These are phyloP conservation scores for Sphyrna mokarran DNA, from an alignment of 2,113 vertebrate species.

Conservation along the genomic window DNA sequence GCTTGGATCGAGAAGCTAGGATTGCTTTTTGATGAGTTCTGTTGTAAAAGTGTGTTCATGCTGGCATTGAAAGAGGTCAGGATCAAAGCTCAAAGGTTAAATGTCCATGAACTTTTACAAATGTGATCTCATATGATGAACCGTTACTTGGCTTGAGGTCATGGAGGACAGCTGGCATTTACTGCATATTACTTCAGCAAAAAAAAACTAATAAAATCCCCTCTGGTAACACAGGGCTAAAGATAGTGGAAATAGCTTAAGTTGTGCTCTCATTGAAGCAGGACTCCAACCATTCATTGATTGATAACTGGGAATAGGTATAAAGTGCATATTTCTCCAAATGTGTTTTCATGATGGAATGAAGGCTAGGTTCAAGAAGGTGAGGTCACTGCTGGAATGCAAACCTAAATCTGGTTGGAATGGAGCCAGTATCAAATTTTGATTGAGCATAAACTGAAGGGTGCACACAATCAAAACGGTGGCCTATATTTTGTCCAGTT, in stretches of 20 bases:
- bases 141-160: not conserved
- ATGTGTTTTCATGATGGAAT: not conserved
- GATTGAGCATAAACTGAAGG: not conserved
- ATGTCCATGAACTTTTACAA: not conserved
- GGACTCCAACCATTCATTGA: not conserved
- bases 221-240: not conserved
- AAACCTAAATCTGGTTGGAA: not conserved
- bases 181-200: not conserved
- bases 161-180: not conserved
- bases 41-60: not conserved
- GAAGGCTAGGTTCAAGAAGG: not conserved
- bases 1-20: not conserved
- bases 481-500: not conserved
- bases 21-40: not conserved
- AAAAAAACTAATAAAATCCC: not conserved
- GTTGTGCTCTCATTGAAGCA: not conserved
- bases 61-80: not conserved
- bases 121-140: not conserved
- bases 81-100: not conserved
- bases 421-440: not conserved
- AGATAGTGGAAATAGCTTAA: not conserved
- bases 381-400: not conserved
- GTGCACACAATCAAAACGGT: not conserved
- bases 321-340: not conserved
- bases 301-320: not conserved